These are phyloP conservation scores for Pararge aegeria DNA, from an alignment of 1,140 invertebrate species.

Conservation along the genomic window DNA sequence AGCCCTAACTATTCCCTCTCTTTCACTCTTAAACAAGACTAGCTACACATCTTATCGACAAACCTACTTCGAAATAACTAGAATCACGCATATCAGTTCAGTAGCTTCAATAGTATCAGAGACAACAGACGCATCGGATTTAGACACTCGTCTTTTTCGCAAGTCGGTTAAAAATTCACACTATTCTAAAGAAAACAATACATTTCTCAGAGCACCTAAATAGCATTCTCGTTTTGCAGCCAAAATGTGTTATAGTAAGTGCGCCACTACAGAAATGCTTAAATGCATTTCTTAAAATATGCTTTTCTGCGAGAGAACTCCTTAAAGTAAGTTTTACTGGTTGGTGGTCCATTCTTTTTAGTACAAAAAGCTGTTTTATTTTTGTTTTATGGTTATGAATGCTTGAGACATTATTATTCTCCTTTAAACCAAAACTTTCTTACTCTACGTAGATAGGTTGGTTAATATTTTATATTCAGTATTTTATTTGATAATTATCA, in stretches of 20 bases:
- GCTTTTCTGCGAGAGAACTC: conserved; percentile 19
- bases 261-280: conserved; percentile 25
- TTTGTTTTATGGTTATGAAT: conserved; percentile 11
- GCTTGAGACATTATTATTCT: conserved; percentile 4
- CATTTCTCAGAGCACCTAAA: conserved; percentile 25
- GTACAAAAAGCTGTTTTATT: conserved; percentile 8
- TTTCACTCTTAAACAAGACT: too few relatives aligned
- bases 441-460: too few relatives aligned
- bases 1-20: too few relatives aligned
- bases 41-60: too few relatives aligned
- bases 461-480: background rate
- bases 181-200: conserved; percentile 22
- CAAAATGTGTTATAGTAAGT: conserved; percentile 33
- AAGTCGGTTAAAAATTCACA: background rate
- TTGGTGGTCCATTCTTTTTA: conserved; percentile 20
- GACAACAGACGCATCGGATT: too few relatives aligned
- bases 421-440: background rate
- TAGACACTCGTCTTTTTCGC: too few relatives aligned
- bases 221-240: conserved; percentile 30
- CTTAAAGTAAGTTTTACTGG: conserved; percentile 23
- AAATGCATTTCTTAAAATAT: conserved; percentile 22
- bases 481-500: too few relatives aligned
- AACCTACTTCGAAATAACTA: too few relatives aligned
- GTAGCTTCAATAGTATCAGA: too few relatives aligned
- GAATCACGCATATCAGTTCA: too few relatives aligned